Base-by-base conservation (phyloP, 2,797 vertebrate genomes). In the Gila robusta region DNA sequence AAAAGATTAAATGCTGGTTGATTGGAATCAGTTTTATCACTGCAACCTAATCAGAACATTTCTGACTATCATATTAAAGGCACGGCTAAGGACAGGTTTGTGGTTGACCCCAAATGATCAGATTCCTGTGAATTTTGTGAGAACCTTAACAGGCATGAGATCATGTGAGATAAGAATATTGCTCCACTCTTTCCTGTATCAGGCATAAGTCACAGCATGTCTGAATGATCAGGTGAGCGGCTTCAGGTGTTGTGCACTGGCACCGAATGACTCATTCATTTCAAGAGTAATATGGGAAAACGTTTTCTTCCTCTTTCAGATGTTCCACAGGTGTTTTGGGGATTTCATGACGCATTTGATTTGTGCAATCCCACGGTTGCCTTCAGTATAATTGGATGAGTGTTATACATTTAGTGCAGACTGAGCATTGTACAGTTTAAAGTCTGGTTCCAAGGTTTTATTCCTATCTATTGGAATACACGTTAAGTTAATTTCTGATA, bases 161-260 rank as follows among this genome's bases (percentile, higher is more conserved):
- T 62, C n/a, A 67, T 41, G 8, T 37, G 39, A 73, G 72, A 83
- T 83, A 89, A 26, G 23, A 59, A 11, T 56, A 79, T 83, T 66
- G 12, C 16, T 19, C 1, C 11, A 2, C 76, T 64, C 26, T 78
- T 62, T 87, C 28, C 79, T 70, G 64, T 70, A 79, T 84, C 79
- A 86, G n/a, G 19, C 9, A 56, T 77, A 73, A 26, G 70, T 76
- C 76, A 59, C 44, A 81, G 71, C 79, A 77, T 52, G 35, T 84
- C 67, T 73, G 66, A 56, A 77, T 74, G 17, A 12, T 70, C 84
- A 86, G 64, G 54, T 82, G 72, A 84, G 70, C 11, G n/a, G 39
- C 12, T 54, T 49, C 86, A 83, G 82, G 87, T 89, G 81, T 69
- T 32, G 81, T 32, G 76, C 21, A 14, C 37, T 28, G 64, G 86